A percentile compares a stretch with the other conserved stretches of the same genome.
Evolutionary conservation across 2,113 vertebrate genomes (phyloP).

Genomic region (Myiopsitta monachus): DNA sequence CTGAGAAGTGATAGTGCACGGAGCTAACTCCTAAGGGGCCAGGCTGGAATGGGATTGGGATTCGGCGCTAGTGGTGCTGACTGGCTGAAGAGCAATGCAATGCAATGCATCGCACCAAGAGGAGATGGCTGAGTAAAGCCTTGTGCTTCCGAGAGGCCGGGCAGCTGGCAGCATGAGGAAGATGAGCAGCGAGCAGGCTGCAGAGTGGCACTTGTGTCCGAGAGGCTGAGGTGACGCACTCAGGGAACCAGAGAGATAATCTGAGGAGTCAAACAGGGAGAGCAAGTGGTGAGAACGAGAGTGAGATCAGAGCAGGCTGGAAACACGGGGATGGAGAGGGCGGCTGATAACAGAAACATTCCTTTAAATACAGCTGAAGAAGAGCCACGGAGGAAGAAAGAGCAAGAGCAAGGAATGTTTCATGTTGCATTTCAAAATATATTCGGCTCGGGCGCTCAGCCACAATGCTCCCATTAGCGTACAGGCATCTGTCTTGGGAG

Average conservation of each 20-base stretch:
- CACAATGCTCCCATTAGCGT: not conserved
- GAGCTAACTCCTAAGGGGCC: not conserved
- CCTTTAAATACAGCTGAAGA: not conserved
- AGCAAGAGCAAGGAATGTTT: not conserved
- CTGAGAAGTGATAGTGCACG: fast-evolving
- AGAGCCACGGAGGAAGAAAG: not conserved
- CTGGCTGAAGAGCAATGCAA: not conserved
- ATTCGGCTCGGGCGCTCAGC: not conserved
- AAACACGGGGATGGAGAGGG: fast-evolving
- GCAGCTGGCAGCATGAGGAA: not conserved
- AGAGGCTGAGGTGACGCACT: not conserved
- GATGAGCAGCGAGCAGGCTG: not conserved
- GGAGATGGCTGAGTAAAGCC: fast-evolving
- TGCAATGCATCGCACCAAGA: fast-evolving
- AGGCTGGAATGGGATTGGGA: too few relatives aligned
- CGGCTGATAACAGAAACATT: not conserved
- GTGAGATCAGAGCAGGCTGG: not conserved
- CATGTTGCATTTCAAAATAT: not conserved
- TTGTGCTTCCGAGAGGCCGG: fast-evolving
- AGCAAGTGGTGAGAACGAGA: not conserved
- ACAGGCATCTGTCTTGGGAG: not conserved
- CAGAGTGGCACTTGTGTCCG: not conserved
- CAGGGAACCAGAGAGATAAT: not conserved
- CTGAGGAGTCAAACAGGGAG: not conserved
- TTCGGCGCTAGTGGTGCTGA: not conserved